Percentiles rank a stretch among this genome's conserved stretches.
These are phyloP conservation scores for Gadopsis marmoratus DNA, from an alignment of 2,797 vertebrate genomes.

Conservation along the genomic window DNA sequence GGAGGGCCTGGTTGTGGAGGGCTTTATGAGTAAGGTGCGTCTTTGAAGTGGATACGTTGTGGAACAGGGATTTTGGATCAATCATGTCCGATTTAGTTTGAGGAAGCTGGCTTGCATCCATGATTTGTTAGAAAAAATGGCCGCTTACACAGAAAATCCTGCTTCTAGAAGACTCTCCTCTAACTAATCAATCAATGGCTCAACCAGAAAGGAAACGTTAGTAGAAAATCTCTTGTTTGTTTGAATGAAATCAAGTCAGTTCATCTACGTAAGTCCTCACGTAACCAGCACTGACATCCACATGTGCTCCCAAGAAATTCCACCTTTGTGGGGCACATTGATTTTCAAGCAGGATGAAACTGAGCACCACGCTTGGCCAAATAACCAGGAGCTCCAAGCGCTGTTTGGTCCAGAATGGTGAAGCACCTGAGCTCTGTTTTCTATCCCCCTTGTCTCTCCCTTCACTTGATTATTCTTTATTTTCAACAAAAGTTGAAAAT, in stretches of 20 bases:
- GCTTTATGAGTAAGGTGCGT: no score
- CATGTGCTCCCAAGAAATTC: conserved; percentile 16
- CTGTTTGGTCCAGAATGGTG: not conserved
- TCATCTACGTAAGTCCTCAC: not conserved
- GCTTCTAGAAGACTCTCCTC: not conserved
- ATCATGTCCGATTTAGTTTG: no score
- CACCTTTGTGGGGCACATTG: not conserved
- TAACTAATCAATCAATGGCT: not conserved
- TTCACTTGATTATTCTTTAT: conserved; percentile 26
- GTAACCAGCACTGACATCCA: conserved; percentile 7
- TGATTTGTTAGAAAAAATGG: not conserved
- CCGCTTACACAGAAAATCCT: not conserved
- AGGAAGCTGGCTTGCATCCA: no score
- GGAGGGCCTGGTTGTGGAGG: no score
- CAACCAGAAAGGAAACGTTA: not conserved
- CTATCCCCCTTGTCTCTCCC: not conserved
- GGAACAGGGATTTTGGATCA: no score
- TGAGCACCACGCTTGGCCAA: not conserved
- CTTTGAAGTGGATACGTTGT: no score
- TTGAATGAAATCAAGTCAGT: not conserved
- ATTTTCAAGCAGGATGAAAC: not conserved
- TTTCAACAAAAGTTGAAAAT: conserved; percentile 1
- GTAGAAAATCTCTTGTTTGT: not conserved
- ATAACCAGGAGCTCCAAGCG: not conserved
- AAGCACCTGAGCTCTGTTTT: conserved; percentile 15